Evolutionary conservation across 2,888 invertebrate species (phyloP).

Genomic region (Synergus japonicus): DNA sequence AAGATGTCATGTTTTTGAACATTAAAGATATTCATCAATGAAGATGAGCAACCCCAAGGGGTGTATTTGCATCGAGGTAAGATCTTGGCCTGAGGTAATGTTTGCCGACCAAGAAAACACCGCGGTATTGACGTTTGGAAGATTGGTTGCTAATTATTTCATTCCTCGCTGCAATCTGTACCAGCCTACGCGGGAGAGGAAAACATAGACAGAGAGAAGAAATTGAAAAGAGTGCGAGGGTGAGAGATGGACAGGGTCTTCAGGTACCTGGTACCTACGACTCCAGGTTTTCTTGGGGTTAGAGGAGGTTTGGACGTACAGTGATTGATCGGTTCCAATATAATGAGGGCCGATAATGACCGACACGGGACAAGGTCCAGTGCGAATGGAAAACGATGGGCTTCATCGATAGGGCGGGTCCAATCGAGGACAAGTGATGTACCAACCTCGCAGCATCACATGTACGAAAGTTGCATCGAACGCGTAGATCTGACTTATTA

Average conservation of each 20-base stretch:
- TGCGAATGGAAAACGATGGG: constrained; percentile 71
- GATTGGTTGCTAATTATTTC: constrained; percentile 41
- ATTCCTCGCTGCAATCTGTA: constrained; percentile 36
- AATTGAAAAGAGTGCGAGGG: constrained; percentile 39
- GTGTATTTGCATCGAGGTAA: constrained; percentile 15
- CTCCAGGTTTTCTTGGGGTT: constrained; percentile 51
- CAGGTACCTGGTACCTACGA: constrained; percentile 42
- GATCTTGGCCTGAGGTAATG: constrained; percentile 13
- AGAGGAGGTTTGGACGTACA: constrained; percentile 54
- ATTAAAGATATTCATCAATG: constrained; percentile 2
- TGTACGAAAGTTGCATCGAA: constrained; percentile 1
- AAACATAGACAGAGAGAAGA: constrained; percentile 42
- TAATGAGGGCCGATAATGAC: constrained; percentile 77
- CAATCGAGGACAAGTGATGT: not conserved
- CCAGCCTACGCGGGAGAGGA: constrained; percentile 27
- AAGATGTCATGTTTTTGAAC: constrained; percentile 8
- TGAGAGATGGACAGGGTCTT: constrained; percentile 44
- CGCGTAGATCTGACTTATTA: constrained; percentile 10
- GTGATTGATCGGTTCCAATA: constrained; percentile 76
- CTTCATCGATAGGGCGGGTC: constrained; percentile 62
- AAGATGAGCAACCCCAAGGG: constrained; percentile 19
- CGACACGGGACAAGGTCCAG: constrained; percentile 72
- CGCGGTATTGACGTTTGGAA: constrained; percentile 29
- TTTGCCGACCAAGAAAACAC: constrained; percentile 3
- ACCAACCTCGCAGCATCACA: not conserved